These are phyloP conservation scores for Paracanthobrama guichenoti DNA, from an alignment of 2,113 vertebrate genomes.

Conservation along the genomic window DNA sequence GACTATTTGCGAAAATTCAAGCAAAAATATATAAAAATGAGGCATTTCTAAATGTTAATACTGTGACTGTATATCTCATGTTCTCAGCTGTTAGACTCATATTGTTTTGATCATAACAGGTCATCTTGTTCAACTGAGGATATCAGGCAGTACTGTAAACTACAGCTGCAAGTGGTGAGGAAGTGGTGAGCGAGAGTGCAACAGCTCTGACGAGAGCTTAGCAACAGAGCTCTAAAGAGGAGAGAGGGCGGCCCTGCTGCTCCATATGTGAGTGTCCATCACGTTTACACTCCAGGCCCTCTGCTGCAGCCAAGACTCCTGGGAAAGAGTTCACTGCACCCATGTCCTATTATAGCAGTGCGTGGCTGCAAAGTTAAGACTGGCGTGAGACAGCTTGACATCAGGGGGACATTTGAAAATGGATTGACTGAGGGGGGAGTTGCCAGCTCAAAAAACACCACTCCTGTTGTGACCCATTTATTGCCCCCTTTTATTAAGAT, in stretches of 20 bases:
- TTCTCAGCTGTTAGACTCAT: background rate
- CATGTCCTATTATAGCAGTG: constrained; percentile 69
- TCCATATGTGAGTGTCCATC: constrained; percentile 70
- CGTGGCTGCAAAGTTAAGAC: constrained; percentile 61
- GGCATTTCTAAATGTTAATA: background rate
- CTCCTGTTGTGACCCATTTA: constrained; percentile 27
- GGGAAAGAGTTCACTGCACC: constrained; percentile 65
- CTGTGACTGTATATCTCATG: background rate
- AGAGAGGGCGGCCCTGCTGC: constrained; percentile 55
- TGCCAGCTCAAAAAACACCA: constrained; percentile 27
- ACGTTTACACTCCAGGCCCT: constrained; percentile 60
- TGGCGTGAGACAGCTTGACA: constrained; percentile 50
- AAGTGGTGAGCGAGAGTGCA: constrained; percentile 60
- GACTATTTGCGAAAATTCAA: too few relatives aligned
- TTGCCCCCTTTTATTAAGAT: constrained; percentile 43
- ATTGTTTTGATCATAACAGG: background rate
- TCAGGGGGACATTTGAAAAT: constrained; percentile 60
- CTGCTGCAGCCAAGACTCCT: constrained; percentile 58
- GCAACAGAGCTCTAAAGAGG: constrained; percentile 63
- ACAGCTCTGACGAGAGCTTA: constrained; percentile 64
- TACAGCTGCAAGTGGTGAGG: constrained; percentile 53
- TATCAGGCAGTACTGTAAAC: constrained; percentile 23
- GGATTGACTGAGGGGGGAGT: constrained; percentile 42
- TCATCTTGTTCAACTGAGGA: constrained; percentile 24
- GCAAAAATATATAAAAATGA: too few relatives aligned